Evolutionary conservation across 2,113 vertebrate genomes (phyloP), one percentile per base, ranked within the genome.

Genomic region (Oreotrochilus melanogaster): DNA sequence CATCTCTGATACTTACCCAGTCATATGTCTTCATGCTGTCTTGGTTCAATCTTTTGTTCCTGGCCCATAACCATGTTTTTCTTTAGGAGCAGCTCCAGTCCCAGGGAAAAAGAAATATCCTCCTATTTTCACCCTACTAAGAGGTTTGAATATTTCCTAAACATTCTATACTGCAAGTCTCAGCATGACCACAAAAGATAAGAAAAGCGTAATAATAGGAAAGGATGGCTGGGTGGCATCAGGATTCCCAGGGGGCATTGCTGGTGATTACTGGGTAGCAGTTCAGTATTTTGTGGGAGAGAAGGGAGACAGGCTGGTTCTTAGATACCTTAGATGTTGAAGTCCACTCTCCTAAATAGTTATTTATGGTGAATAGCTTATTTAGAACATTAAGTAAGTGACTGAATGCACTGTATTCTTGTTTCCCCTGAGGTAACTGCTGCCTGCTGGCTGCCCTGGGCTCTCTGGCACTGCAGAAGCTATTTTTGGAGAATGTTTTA

Each of bases 401-500:
- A 51, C 25, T 62, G 78, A 87, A 79, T 66, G 19, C 13, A 18
- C 9, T 86, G 76, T 3, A 5, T 43, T 50, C 58, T 86, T 62
- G 8, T 74, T 51, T 89, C 48, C 24, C 67, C 72, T 35, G 45
- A 98, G 98, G 96, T 92, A 96, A 98, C n/a, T 98, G 98, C 88
- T 98, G 98, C 98, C 74, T 98, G 92, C 97, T 98, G 78, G 97
- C 98, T 78, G 98, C 97, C 1, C 94, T 98, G 73, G 98, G 98
- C 6, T 97, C 98, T 67, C 89, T 98, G 94, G 98, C 98, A 8
- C 92, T 97, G 86, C 95, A 93, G 60, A 97, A 94, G 19, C 43
- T 57, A 1, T 92, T 97, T 83, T 86, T 98, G 75, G 78, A 94
- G 80, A 97, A 97, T 31, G 97, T 98, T 66, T 51, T 98, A 53